Conservation (phyloP, 2,113 vertebrate species). For the Xyrauchen texanus region DNA sequence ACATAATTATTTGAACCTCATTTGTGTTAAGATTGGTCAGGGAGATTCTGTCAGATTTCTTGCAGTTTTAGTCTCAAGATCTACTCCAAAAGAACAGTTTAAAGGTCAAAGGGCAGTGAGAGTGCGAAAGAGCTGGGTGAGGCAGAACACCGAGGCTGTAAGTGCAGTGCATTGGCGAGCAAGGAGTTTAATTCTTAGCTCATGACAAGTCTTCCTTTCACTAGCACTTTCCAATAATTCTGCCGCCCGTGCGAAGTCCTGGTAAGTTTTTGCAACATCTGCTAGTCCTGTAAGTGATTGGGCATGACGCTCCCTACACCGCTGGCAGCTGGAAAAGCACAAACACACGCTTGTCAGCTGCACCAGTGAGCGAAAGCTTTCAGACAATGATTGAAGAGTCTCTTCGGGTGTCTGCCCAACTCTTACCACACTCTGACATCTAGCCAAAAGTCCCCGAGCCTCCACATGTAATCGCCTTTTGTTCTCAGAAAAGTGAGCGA, state of each 20-base stretch:
- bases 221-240: constrained; percentile 74
- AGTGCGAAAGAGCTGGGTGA: constrained; percentile 88
- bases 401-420: constrained; percentile 79
- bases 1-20: neutral
- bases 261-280: constrained; percentile 83
- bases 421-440: constrained; percentile 85
- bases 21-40: neutral
- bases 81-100: constrained; percentile 7
- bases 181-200: constrained; percentile 82
- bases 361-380: constrained; percentile 84
- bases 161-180: constrained; percentile 87
- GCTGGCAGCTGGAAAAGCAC: constrained; percentile 85
- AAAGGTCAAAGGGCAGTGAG: constrained; percentile 76
- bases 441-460: constrained; percentile 80
- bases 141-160: constrained; percentile 86
- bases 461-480: constrained; percentile 81
- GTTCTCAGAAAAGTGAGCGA: constrained; percentile 82
- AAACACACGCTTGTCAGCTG: constrained; percentile 83
- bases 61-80: neutral
- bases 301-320: constrained; percentile 78
- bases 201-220: constrained; percentile 76
- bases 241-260: constrained; percentile 84
- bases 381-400: constrained; percentile 73
- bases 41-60: constrained; percentile 35
- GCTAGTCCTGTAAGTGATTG: constrained; percentile 78